These are phyloP conservation scores for Drosophila albomicans DNA, from an alignment of 1,140 invertebrate genomes.

Conservation along the genomic window DNA sequence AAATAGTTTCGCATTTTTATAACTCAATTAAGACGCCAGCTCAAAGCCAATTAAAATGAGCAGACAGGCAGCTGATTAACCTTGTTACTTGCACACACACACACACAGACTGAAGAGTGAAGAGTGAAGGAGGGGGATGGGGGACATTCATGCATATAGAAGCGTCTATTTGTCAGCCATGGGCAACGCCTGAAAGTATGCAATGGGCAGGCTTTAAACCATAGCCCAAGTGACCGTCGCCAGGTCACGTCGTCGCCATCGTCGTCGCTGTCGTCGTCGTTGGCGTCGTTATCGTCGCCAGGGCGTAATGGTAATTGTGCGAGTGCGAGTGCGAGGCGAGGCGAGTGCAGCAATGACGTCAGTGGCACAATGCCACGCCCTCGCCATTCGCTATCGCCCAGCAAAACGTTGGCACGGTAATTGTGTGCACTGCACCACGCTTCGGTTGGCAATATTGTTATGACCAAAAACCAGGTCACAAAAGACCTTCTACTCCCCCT, in stretches of 20 bases:
- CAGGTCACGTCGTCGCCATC: constrained; percentile 64
- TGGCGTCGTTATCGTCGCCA: constrained; percentile 48
- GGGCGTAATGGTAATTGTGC: constrained; percentile 70
- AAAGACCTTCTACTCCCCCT: constrained; percentile 56
- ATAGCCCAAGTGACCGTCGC: constrained; percentile 73
- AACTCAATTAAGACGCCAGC: constrained; percentile 74
- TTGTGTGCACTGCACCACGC: constrained; percentile 80
- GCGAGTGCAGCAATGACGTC: constrained; percentile 80
- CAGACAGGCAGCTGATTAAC: constrained; percentile 75
- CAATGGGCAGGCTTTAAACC: constrained; percentile 45
- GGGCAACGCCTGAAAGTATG: constrained; percentile 50
- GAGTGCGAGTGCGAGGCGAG: constrained; percentile 17
- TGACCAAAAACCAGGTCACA: constrained; percentile 83
- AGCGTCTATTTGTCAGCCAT: constrained; percentile 39
- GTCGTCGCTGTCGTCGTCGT: constrained; percentile 44
- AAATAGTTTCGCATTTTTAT: constrained; percentile 79
- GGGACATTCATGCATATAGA: constrained; percentile 13
- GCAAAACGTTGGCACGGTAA: constrained; percentile 73
- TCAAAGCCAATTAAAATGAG: constrained; percentile 77
- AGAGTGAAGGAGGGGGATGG: background rate
- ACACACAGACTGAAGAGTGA: too few relatives aligned
- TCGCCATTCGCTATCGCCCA: constrained; percentile 44
- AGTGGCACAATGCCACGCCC: constrained; percentile 63
- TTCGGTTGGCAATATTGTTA: constrained; percentile 83
- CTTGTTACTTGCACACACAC: constrained; percentile 51